phyloP scores from a whole-genome alignment of 2,797 vertebrate species.

The Rachycentron canadum region DNA sequence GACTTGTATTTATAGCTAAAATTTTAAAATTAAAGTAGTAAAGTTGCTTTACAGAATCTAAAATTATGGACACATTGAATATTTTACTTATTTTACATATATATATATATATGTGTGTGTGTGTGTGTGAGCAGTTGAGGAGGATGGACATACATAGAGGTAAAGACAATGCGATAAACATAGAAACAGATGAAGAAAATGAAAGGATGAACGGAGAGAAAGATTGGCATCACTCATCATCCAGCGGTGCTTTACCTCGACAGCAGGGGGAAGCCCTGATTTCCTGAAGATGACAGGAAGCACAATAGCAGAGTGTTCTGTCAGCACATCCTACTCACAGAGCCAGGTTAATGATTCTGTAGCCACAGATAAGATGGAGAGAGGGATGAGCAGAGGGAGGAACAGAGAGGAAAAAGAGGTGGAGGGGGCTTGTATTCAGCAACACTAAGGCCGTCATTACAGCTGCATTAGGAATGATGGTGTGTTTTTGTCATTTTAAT shows the following conservation, averaged over 20 bases:
- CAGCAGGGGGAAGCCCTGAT: conserved; percentile 86
- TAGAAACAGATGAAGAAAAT: conserved; percentile 44
- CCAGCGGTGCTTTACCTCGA: conserved; percentile 74
- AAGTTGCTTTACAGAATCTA: conserved; percentile 6
- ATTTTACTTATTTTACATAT: background rate
- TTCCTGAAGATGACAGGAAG: conserved; percentile 88
- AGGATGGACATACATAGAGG: background rate
- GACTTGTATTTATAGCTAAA: background rate
- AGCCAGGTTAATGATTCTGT: conserved; percentile 89
- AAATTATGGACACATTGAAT: background rate
- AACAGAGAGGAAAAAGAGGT: conserved; percentile 50
- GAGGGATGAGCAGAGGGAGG: conserved; percentile 66
- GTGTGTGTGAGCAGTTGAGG: conserved; percentile 9
- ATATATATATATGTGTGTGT: conserved; percentile 1
- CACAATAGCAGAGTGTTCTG: conserved; percentile 84
- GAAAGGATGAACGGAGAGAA: conserved; percentile 48
- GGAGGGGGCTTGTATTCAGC: conserved; percentile 77
- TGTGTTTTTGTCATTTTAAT: conserved; percentile 84
- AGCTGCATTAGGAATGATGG: conserved; percentile 78
- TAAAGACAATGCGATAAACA: conserved; percentile 43
- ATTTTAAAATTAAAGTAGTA: background rate
- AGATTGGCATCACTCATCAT: conserved; percentile 77
- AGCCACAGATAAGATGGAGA: conserved; percentile 76
- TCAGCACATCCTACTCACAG: conserved; percentile 81
- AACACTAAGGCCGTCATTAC: conserved; percentile 81